Percentiles rank a stretch among this genome's conserved stretches.
These are phyloP conservation scores for Plecturocebus donacophilus DNA, from an alignment of 2,113 vertebrate species.

Conservation along the genomic window DNA sequence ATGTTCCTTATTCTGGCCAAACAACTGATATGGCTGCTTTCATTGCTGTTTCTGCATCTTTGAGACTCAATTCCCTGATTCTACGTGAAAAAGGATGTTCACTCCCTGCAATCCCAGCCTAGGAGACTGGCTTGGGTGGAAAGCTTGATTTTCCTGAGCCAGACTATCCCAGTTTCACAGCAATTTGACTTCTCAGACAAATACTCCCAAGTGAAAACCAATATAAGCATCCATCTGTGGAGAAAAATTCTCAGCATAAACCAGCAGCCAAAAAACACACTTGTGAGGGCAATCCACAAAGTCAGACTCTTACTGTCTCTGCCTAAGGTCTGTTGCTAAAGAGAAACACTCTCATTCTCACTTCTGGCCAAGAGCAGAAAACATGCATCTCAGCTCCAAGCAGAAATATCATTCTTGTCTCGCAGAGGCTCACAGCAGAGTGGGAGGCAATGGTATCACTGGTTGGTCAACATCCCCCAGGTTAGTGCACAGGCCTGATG, in stretches of 20 bases:
- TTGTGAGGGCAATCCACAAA: background rate
- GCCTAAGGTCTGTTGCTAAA: background rate
- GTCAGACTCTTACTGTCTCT: background rate
- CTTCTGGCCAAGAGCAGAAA: background rate
- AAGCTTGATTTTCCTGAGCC: background rate
- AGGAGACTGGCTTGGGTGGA: background rate
- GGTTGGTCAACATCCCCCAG: no score
- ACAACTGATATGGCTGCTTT: background rate
- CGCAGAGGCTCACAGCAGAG: background rate
- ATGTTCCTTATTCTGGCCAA: background rate
- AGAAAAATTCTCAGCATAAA: background rate
- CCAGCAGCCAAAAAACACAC: background rate
- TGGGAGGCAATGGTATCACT: rapidly evolving
- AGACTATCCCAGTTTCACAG: background rate
- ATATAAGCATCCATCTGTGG: background rate
- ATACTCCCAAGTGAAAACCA: background rate
- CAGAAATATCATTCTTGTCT: background rate
- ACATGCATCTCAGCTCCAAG: background rate
- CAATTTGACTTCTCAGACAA: background rate
- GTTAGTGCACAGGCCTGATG: background rate
- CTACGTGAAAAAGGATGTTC: background rate
- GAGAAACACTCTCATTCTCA: background rate
- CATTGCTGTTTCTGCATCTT: background rate
- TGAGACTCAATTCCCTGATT: background rate
- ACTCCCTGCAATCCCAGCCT: background rate